Percentiles rank a stretch among this genome's conserved stretches.
Evolutionary conservation across 2,888 invertebrate genomes (phyloP).

Genomic region (Lomographa bimaculata): DNA sequence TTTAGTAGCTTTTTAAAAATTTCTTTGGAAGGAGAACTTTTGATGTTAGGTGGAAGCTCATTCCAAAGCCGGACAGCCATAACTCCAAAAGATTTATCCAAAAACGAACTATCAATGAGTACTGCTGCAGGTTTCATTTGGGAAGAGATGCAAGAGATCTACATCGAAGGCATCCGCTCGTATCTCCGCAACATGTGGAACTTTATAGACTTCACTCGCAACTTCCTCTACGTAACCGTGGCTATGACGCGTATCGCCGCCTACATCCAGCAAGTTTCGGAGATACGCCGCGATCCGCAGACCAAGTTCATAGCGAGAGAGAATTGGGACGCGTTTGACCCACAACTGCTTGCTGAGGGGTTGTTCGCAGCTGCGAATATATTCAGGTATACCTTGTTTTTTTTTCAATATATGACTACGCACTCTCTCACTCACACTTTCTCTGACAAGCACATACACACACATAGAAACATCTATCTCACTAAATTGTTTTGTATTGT

Average conservation of each 20-base stretch:
- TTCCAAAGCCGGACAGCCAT: too few relatives aligned
- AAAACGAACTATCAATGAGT: too few relatives aligned
- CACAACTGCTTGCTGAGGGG: slow-evolving; percentile 95
- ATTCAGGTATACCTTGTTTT: slow-evolving; percentile 85
- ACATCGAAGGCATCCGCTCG: slow-evolving; percentile 92
- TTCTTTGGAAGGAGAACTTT: too few relatives aligned
- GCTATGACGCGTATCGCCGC: slow-evolving; percentile 87
- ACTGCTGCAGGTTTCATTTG: slow-evolving; percentile 94
- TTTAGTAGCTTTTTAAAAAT: too few relatives aligned
- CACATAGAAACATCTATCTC: too few relatives aligned
- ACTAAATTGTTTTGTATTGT: too few relatives aligned
- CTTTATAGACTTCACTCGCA: slow-evolving; percentile 96
- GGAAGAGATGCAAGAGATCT: slow-evolving; percentile 96
- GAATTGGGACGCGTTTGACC: slow-evolving; percentile 96
- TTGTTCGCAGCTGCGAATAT: slow-evolving; percentile 98
- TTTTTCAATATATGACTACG: too few relatives aligned
- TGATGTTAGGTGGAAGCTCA: too few relatives aligned
- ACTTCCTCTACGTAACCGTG: slow-evolving; percentile 92
- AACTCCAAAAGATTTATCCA: too few relatives aligned
- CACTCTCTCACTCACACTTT: too few relatives aligned
- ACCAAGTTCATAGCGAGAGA: slow-evolving; percentile 91
- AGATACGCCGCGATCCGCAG: slow-evolving; percentile 86
- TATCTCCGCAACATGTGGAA: slow-evolving; percentile 98
- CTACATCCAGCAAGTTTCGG: slow-evolving; percentile 88
- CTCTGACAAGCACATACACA: too few relatives aligned